Percentiles rank a stretch among this genome's conserved stretches.
These are phyloP conservation scores for Alosa alosa DNA, from an alignment of 2,113 vertebrate genomes.

Conservation along the genomic window DNA sequence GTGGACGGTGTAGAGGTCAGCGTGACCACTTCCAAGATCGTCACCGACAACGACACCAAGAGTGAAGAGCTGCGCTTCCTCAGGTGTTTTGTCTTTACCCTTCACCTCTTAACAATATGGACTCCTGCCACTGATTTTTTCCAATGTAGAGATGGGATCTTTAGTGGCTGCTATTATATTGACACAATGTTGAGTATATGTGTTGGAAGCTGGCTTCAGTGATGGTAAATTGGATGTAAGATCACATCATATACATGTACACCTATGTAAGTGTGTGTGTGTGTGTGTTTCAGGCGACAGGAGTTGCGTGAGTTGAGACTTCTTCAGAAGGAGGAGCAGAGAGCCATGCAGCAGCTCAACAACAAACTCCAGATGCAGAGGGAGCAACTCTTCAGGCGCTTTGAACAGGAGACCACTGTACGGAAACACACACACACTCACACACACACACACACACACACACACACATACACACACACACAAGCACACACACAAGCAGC, in stretches of 20 bases:
- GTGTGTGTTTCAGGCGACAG: slow-evolving; percentile 77
- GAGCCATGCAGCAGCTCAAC: slow-evolving; percentile 93
- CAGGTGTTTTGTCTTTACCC: slow-evolving; percentile 65
- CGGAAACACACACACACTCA: slow-evolving; percentile 50
- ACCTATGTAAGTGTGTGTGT: not conserved
- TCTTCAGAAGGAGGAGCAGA: slow-evolving; percentile 95
- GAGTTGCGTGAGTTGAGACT: slow-evolving; percentile 91
- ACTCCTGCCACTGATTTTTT: not conserved
- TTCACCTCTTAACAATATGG: not conserved
- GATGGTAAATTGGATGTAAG: no score
- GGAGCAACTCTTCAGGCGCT: slow-evolving; percentile 90
- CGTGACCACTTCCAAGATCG: slow-evolving; percentile 95
- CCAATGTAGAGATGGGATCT: no score
- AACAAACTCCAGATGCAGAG: slow-evolving; percentile 91
- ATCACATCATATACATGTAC: no score
- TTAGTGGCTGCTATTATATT: no score
- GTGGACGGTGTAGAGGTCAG: slow-evolving; percentile 97
- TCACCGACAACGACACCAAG: slow-evolving; percentile 94
- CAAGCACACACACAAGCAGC: not conserved
- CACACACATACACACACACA: no score
- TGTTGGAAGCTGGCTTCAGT: no score
- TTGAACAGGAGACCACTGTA: slow-evolving; percentile 95
- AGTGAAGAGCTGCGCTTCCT: slow-evolving; percentile 93
- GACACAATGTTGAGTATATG: no score
- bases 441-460: not conserved